These are phyloP conservation scores for Boloria selene DNA, from an alignment of 2,888 invertebrate genomes.

Conservation along the genomic window DNA sequence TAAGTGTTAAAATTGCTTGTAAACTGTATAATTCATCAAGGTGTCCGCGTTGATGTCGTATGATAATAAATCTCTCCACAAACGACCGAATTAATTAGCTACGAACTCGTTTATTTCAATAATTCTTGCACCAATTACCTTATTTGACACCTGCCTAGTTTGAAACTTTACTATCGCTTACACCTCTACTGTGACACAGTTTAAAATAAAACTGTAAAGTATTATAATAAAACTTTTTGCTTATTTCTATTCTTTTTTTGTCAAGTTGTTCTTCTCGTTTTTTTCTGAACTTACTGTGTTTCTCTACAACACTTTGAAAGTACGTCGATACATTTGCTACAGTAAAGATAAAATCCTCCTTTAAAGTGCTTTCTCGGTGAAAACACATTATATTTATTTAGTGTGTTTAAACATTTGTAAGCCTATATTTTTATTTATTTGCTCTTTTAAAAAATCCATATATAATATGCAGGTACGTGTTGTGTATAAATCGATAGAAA, in stretches of 20 bases:
- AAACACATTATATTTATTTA: too few relatives aligned
- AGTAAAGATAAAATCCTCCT: too few relatives aligned
- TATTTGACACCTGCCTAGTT: constrained; percentile 26
- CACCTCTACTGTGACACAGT: too few relatives aligned
- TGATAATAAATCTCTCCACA: constrained; percentile 35
- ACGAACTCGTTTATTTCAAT: constrained; percentile 21
- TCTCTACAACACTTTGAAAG: too few relatives aligned
- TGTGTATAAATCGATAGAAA: background rate
- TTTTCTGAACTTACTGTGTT: background rate
- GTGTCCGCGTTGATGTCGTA: background rate
- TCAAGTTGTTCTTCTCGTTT: background rate
- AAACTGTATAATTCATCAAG: background rate
- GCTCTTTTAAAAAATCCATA: too few relatives aligned
- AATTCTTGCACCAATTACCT: constrained; percentile 23
- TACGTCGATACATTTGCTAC: too few relatives aligned
- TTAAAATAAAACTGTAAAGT: too few relatives aligned
- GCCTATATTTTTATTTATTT: too few relatives aligned
- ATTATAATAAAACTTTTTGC: too few relatives aligned
- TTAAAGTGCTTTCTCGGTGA: too few relatives aligned
- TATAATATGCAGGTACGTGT: too few relatives aligned
- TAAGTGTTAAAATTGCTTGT: constrained; percentile 16
- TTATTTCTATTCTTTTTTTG: background rate
- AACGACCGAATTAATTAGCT: constrained; percentile 33
- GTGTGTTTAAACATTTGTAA: too few relatives aligned
- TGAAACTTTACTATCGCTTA: background rate